Conservation (phyloP, 1,140 invertebrate genomes). For the Aricia agestis region DNA sequence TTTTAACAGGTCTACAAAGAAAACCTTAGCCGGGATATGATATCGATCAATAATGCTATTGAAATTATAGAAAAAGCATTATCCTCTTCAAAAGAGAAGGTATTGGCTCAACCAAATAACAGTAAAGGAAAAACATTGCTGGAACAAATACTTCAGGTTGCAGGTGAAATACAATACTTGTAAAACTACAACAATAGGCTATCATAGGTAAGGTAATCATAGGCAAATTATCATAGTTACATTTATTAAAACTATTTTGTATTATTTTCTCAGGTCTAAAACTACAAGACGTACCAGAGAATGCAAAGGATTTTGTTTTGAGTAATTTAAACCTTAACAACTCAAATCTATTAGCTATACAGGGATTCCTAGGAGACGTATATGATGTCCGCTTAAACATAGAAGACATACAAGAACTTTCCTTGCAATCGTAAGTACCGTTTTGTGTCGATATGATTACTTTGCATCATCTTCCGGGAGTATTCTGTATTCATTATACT, state of each 20-base stretch:
- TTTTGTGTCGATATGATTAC: not conserved
- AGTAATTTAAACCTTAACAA: slow-evolving; percentile 25
- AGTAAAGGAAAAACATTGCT: not conserved
- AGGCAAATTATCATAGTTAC: too few relatives aligned
- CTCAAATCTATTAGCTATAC: slow-evolving; percentile 24
- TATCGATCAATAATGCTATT: slow-evolving; percentile 18
- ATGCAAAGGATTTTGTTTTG: slow-evolving; percentile 17
- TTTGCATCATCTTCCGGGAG: not conserved
- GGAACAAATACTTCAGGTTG: not conserved
- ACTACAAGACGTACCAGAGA: slow-evolving; percentile 25
- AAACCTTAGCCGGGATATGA: slow-evolving; percentile 5
- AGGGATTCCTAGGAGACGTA: slow-evolving; percentile 27
- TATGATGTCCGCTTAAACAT: slow-evolving; percentile 28
- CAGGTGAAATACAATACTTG: not conserved
- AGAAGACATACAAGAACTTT: slow-evolving; percentile 26
- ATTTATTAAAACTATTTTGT: not conserved
- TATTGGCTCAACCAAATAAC: slow-evolving; percentile 18
- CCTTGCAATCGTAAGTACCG: slow-evolving; percentile 29
- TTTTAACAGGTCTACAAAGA: not conserved
- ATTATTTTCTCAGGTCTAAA: not conserved
- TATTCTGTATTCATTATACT: too few relatives aligned
- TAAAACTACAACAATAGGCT: too few relatives aligned
- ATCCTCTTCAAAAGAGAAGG: slow-evolving; percentile 23
- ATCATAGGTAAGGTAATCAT: too few relatives aligned
- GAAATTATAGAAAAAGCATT: slow-evolving; percentile 32